Percentiles rank a stretch among this genome's conserved stretches.
Conservation (phyloP, 2,113 vertebrate species). For the Podarcis cretensis region DNA sequence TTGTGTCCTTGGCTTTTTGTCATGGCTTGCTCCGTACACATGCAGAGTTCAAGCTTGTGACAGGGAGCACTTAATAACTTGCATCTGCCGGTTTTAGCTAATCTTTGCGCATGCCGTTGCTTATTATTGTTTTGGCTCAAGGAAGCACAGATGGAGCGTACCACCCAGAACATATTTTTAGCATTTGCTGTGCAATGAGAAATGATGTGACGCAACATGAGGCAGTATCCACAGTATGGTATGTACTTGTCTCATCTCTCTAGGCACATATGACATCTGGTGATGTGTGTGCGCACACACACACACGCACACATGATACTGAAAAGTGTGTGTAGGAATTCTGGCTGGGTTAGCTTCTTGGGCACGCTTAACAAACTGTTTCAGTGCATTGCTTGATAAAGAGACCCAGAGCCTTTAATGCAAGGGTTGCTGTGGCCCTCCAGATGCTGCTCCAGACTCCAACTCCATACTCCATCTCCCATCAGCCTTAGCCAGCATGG, state of each 20-base stretch:
- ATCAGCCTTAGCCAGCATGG: too few species aligned
- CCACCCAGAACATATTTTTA: constrained; percentile 37
- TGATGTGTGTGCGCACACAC: background rate
- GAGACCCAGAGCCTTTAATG: background rate
- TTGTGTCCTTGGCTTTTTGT: constrained; percentile 64
- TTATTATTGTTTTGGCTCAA: constrained; percentile 44
- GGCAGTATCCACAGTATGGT: background rate
- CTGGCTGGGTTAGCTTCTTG: constrained; percentile 12
- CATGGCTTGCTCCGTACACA: constrained; percentile 24
- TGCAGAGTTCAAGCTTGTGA: constrained; percentile 61
- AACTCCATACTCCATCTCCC: too few species aligned
- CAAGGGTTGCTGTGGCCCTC: background rate
- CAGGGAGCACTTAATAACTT: constrained; percentile 66
- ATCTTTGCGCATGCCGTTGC: constrained; percentile 39
- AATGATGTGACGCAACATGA: constrained; percentile 16
- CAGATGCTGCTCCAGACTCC: background rate
- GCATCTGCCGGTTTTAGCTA: constrained; percentile 63
- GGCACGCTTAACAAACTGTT: background rate
- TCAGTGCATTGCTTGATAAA: constrained; percentile 1
- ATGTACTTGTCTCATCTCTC: constrained; percentile 26
- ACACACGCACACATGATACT: background rate
- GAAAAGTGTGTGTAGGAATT: background rate
- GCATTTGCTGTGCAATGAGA: constrained; percentile 44
- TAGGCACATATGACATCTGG: background rate
- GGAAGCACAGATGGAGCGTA: constrained; percentile 20